phyloP scores from a whole-genome alignment of 2,888 invertebrate genomes.

The Drosophila hamatofila region DNA sequence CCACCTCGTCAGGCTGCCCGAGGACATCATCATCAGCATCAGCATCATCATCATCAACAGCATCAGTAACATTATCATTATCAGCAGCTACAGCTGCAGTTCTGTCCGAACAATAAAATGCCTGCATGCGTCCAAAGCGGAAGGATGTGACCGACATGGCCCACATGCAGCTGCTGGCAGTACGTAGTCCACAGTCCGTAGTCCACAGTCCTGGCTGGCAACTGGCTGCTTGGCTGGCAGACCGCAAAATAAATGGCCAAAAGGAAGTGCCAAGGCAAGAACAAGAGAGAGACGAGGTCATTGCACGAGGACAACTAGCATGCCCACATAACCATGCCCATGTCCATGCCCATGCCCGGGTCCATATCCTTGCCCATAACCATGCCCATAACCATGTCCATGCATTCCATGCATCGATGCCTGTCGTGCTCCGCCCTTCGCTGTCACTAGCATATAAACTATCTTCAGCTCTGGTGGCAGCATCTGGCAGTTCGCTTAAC shows the following conservation, averaged over 20 bases:
- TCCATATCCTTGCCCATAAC: slow-evolving; percentile 3
- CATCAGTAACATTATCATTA: not conserved
- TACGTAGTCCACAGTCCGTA: not conserved
- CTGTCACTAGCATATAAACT: not conserved
- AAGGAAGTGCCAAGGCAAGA: slow-evolving; percentile 60
- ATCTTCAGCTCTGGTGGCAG: not conserved
- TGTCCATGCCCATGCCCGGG: slow-evolving; percentile 4
- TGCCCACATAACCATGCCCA: not conserved
- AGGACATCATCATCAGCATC: slow-evolving; percentile 12
- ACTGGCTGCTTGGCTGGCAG: slow-evolving; percentile 20
- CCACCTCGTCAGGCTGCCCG: slow-evolving; percentile 12
- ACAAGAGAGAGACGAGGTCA: slow-evolving; percentile 46
- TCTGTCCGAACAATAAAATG: slow-evolving; percentile 39
- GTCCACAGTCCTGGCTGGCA: not conserved
- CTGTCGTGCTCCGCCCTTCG: not conserved
- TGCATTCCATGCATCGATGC: slow-evolving; percentile 6
- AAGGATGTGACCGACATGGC: slow-evolving; percentile 54
- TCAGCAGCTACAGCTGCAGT: slow-evolving; percentile 6
- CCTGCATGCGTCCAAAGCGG: slow-evolving; percentile 39
- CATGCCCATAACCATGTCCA: slow-evolving; percentile 1
- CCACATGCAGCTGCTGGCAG: slow-evolving; percentile 46
- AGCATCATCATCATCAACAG: slow-evolving; percentile 10
- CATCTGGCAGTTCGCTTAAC: slow-evolving; percentile 1
- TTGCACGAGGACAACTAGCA: slow-evolving; percentile 17
- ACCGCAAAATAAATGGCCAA: slow-evolving; percentile 69